These are phyloP conservation scores for Chlorospingus flavigularis DNA, from an alignment of 2,797 vertebrate genomes.

Conservation along the genomic window DNA sequence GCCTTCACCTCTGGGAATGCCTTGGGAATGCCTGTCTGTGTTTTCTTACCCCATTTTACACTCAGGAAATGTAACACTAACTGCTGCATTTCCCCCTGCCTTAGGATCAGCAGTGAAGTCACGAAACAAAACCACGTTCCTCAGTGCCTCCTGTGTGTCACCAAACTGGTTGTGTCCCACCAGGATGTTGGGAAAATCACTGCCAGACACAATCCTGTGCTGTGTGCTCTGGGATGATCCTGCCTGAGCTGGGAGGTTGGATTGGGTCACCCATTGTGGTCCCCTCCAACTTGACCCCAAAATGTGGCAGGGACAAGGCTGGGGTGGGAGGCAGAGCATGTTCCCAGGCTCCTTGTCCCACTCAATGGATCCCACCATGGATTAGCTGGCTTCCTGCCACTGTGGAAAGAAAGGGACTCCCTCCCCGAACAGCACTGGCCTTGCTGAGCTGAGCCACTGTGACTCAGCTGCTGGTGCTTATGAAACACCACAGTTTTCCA, in stretches of 20 bases:
- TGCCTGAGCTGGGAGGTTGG: neutral
- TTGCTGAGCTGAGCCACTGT: neutral
- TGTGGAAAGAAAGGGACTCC: neutral
- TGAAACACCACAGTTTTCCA: neutral
- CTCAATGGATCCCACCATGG: fast-evolving
- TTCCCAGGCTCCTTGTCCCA: fast-evolving
- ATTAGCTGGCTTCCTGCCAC: neutral
- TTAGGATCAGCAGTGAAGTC: neutral
- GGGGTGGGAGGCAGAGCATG: fast-evolving
- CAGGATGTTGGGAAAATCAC: neutral
- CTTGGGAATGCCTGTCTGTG: neutral
- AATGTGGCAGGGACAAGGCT: fast-evolving
- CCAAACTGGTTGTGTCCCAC: fast-evolving
- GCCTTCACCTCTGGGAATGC: slow-evolving; percentile 14
- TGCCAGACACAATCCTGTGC: neutral
- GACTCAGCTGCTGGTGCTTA: neutral
- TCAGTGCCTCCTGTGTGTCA: neutral
- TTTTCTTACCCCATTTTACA: slow-evolving; percentile 17
- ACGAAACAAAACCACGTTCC: neutral
- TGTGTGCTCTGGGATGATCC: neutral
- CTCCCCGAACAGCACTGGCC: neutral
- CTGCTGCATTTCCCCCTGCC: neutral
- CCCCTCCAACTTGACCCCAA: neutral
- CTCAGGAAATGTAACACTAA: slow-evolving; percentile 37
- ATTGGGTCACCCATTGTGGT: fast-evolving